phyloP scores from a whole-genome alignment of 2,797 vertebrate genomes.

The Intellagama lesueurii region DNA sequence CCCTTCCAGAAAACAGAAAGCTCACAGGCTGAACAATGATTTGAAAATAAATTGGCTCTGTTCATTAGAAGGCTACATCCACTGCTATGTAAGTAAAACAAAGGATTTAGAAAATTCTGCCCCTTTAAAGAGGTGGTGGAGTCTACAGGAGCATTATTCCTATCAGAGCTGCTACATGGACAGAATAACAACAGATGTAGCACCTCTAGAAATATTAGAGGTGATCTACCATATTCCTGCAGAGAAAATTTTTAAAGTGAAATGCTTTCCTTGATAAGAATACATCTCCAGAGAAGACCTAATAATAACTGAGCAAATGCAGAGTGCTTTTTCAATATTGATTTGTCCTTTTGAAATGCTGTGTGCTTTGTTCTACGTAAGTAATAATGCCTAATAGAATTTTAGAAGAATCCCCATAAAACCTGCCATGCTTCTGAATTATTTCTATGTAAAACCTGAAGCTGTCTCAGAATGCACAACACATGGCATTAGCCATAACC shows the following conservation, averaged over 20 bases:
- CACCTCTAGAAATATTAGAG: not conserved
- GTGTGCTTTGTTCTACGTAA: not conserved
- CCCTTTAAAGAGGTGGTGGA: accelerated
- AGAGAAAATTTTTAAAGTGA: not conserved
- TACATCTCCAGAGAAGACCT: constrained; percentile 17
- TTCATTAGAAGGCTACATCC: not conserved
- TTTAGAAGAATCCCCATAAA: not conserved
- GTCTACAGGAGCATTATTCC: not conserved
- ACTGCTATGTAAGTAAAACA: not conserved
- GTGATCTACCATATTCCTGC: not conserved
- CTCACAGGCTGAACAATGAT: not conserved
- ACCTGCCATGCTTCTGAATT: not conserved
- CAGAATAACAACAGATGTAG: not conserved
- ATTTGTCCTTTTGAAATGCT: not conserved
- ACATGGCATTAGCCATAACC: not conserved
- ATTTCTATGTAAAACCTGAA: constrained; percentile 13
- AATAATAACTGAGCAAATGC: not conserved
- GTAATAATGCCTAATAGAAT: not conserved
- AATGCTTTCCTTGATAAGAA: not conserved
- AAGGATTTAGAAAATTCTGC: not conserved
- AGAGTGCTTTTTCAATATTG: not conserved
- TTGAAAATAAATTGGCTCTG: not conserved
- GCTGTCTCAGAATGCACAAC: not conserved
- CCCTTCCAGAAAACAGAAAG: constrained; percentile 31
- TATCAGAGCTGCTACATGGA: not conserved